Conservation (phyloP, 2,797 vertebrate genomes). For the Spondyliosoma cantharus region DNA sequence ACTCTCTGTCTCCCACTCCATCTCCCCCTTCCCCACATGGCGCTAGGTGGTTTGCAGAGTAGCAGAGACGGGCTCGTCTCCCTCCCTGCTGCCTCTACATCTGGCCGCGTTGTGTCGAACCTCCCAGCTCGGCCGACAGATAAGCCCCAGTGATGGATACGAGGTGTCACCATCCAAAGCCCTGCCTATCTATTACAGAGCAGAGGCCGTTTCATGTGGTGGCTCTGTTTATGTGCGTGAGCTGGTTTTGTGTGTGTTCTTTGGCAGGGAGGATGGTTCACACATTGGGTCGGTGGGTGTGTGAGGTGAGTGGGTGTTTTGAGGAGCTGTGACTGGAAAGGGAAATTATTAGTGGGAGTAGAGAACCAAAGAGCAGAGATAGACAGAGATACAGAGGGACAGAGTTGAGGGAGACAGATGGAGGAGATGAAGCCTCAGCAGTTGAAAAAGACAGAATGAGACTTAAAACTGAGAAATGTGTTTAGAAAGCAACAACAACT, state of each 20-base stretch:
- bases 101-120: conserved; percentile 64
- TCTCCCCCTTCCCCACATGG: not conserved
- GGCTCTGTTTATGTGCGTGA: conserved; percentile 30
- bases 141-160: conserved; percentile 76
- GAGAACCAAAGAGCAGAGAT: conserved; percentile 32
- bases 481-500: conserved; percentile 18
- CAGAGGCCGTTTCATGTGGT: conserved; percentile 62
- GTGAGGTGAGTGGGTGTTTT: conserved; percentile 70
- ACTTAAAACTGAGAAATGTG: not conserved
- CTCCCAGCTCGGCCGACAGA: conserved; percentile 59
- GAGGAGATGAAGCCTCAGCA: conserved; percentile 28
- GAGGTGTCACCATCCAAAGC: conserved; percentile 64
- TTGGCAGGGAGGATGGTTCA: conserved; percentile 46
- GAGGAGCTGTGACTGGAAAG: conserved; percentile 55
- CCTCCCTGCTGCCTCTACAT: conserved; percentile 55
- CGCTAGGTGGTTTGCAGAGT: conserved; percentile 36
- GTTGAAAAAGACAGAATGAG: conserved; percentile 19
- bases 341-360: conserved; percentile 64
- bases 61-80: conserved; percentile 11
- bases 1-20: not conserved
- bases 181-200: conserved; percentile 67
- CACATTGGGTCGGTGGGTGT: conserved; percentile 58
- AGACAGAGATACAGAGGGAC: conserved; percentile 28
- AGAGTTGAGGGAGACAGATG: conserved; percentile 59
- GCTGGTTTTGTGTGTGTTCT: conserved; percentile 41